Evolutionary conservation across 2,113 vertebrate genomes (phyloP).

Genomic region (Ranitomeya imitator): DNA sequence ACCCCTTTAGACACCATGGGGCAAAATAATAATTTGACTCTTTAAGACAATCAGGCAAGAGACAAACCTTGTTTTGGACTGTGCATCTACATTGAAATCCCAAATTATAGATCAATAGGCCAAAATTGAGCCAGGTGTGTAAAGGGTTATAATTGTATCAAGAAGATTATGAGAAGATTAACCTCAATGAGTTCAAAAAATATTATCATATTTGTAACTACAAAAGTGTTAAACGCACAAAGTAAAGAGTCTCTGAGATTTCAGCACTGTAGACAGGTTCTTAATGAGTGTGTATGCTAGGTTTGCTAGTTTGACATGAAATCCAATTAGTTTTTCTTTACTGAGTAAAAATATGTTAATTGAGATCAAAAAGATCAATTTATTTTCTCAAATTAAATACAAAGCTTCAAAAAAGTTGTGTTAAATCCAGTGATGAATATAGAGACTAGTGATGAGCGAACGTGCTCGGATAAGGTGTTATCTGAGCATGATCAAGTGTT

Average conservation of each 20-base stretch:
- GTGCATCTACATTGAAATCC: neutral
- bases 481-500: too few species aligned
- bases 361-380: constrained; percentile 20
- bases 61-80: too few species aligned
- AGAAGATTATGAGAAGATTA: neutral
- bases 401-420: neutral
- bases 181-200: neutral
- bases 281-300: neutral
- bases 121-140: neutral
- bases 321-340: neutral
- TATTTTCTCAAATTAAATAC: neutral
- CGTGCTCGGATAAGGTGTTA: too few species aligned
- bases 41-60: too few species aligned
- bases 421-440: neutral
- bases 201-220: neutral
- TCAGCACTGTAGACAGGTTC: neutral
- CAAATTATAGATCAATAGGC: neutral
- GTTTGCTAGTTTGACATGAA: too few species aligned
- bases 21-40: too few species aligned
- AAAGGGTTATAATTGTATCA: neutral
- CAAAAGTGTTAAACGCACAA: neutral
- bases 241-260: neutral
- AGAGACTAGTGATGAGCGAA: too few species aligned
- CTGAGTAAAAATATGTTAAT: constrained; percentile 10
- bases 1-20: too few species aligned